Evolutionary conservation across 2,113 vertebrate species (phyloP), one percentile per base, ranked within the genome.

Genomic region (Heterotilapia buettikoferi): DNA sequence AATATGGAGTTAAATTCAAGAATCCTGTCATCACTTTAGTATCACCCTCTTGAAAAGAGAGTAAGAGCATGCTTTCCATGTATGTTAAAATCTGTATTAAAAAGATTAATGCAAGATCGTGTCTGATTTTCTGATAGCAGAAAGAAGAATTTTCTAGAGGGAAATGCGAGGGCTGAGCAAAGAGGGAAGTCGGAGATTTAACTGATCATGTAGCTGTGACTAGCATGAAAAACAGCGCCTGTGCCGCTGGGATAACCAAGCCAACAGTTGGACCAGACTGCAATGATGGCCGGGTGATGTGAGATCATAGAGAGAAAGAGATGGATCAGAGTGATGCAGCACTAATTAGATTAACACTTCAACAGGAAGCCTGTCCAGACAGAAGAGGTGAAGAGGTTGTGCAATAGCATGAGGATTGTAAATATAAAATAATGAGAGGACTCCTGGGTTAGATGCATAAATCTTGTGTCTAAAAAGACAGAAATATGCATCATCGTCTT

Each of bases 261-360:
- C 71, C 40, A 61, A 29, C 89, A 57, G 18, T 78, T 52, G 18
- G 73, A 78, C 18, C 47, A 38, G 29, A 82, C 40, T 63, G 33
- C 66, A 38, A 31, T 29, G 84, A 85, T 45, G 24, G 18, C 31
- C 2, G 19, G 40, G 76, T 53, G 86, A 86, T 71, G 63, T n/a
- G 73, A 78, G 73, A 52, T 78, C 73, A 78, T 78, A 52, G 73
- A 78, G 45, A 78, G 73, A 78, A 52, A 52, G 26, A 78, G 45
- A 52, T 8, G 24, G 83, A 73, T 86, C 24, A 43, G 78, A 80
- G 36, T 57, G 57, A 73, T 40, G 59, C 38, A 19, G 56, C 57
- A 87, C 50, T 90, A 82, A 89, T 86, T 66, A 57, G 80, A 87
- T 82, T 61, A 80, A 81, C 86, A 79, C 31, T 61, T 89, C 26